Evolutionary conservation across 2,113 vertebrate species (phyloP).

Genomic region (Scortum barcoo): DNA sequence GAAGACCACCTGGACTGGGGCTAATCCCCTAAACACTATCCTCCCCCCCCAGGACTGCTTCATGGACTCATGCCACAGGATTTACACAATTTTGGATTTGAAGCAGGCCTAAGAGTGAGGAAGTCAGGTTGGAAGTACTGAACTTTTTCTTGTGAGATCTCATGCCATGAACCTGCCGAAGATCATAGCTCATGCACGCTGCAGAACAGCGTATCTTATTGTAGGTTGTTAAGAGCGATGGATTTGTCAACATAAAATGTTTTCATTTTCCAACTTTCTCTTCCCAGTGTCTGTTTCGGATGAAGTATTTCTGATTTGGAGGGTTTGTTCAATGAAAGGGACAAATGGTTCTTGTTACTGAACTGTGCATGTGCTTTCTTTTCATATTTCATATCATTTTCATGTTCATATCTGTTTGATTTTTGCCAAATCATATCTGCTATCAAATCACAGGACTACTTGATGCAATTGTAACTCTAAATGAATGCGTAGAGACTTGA

Average conservation of each 20-base stretch:
- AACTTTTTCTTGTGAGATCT: conserved; percentile 31
- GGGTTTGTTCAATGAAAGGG: conserved; percentile 13
- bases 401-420: conserved; percentile 20
- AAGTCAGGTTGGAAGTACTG: conserved; percentile 2
- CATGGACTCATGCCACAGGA: conserved; percentile 75
- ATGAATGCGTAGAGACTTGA: not conserved
- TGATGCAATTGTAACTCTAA: conserved; percentile 14
- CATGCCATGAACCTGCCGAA: conserved; percentile 41
- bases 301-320: conserved; percentile 31
- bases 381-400: conserved; percentile 4
- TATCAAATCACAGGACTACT: conserved; percentile 26
- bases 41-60: conserved; percentile 48
- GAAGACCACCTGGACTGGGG: conserved; percentile 80
- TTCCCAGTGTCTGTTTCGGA: conserved; percentile 16
- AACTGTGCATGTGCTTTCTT: conserved; percentile 15
- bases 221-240: conserved; percentile 20
- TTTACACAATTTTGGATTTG: conserved; percentile 72
- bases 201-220: conserved; percentile 1
- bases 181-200: conserved; percentile 38
- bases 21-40: conserved; percentile 73
- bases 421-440: conserved; percentile 26
- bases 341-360: conserved; percentile 37
- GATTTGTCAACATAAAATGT: conserved; percentile 34
- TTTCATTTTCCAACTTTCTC: conserved; percentile 33
- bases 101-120: conserved; percentile 67